A percentile compares a stretch with the other conserved stretches of the same genome.
Conservation (phyloP, 2,113 vertebrate genomes). For the Megaceryle maxima region DNA sequence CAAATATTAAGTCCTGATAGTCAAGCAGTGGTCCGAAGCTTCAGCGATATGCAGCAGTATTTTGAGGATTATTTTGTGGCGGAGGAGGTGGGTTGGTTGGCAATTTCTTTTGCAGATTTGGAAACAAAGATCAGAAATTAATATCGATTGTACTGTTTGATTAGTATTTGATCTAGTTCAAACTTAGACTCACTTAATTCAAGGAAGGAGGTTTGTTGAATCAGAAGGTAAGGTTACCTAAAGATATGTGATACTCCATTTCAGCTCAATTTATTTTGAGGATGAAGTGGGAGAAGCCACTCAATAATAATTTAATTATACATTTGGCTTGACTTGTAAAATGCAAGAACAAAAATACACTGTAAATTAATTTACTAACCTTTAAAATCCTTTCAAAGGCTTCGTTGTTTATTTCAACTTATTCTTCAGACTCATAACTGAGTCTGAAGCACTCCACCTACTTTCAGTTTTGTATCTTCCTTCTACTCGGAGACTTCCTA, state of each 20-base stretch:
- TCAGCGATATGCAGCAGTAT: not conserved
- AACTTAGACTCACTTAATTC: not conserved
- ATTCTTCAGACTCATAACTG: not conserved
- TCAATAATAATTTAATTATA: not conserved
- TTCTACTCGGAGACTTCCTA: not conserved
- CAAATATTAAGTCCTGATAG: not conserved
- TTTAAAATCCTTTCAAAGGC: not conserved
- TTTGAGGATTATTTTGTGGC: not conserved
- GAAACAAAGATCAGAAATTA: not conserved
- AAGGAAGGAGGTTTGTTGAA: not conserved
- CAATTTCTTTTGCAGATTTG: not conserved
- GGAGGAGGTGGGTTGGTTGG: not conserved
- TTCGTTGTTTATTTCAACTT: not conserved
- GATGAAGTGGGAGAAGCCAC: not conserved
- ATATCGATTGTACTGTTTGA: not conserved
- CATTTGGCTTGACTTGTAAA: not conserved
- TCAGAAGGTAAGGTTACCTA: not conserved
- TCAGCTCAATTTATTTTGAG: not conserved
- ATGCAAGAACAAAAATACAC: not conserved
- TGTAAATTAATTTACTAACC: not conserved
- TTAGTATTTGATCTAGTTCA: not conserved
- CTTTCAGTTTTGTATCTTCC: not conserved
- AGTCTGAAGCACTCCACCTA: not conserved
- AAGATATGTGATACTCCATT: not conserved
- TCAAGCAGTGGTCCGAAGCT: not conserved